Conservation (phyloP, 2,797 vertebrate species). For the Enteromius argenteus region DNA sequence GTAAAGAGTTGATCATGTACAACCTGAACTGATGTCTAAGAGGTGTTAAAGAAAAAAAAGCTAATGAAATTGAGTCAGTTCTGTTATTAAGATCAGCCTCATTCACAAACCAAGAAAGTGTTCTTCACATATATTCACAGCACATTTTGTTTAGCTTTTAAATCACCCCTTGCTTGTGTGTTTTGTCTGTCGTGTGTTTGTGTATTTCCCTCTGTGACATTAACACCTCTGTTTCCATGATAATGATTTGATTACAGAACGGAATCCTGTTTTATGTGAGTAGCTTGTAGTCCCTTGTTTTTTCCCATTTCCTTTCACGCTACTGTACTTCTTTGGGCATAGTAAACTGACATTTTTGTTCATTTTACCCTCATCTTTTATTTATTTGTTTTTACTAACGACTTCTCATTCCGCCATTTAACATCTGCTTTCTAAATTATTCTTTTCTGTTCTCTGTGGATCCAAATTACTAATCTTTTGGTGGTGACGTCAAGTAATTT, state of each 20-base stretch:
- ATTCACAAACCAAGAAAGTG: not conserved
- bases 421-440: conserved; percentile 15
- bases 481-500: not conserved
- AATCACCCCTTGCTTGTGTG: conserved; percentile 30
- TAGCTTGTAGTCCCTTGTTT: conserved; percentile 80
- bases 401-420: conserved; percentile 6
- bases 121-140: not conserved
- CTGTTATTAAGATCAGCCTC: not conserved
- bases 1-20: not conserved
- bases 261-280: conserved; percentile 89
- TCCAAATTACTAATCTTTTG: not conserved
- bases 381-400: conserved; percentile 4
- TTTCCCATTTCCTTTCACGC: conserved; percentile 47
- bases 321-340: conserved; percentile 1
- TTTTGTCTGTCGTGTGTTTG: conserved; percentile 38
- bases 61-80: not conserved
- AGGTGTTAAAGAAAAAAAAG: not conserved
- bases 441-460: not conserved
- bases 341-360: not conserved
- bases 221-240: conserved; percentile 78
- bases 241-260: conserved; percentile 81
- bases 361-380: not conserved
- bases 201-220: conserved; percentile 65
- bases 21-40: not conserved
- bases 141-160: conserved; percentile 7